Conservation (phyloP, 2,888 invertebrate species). For the Antheraea assamensis region DNA sequence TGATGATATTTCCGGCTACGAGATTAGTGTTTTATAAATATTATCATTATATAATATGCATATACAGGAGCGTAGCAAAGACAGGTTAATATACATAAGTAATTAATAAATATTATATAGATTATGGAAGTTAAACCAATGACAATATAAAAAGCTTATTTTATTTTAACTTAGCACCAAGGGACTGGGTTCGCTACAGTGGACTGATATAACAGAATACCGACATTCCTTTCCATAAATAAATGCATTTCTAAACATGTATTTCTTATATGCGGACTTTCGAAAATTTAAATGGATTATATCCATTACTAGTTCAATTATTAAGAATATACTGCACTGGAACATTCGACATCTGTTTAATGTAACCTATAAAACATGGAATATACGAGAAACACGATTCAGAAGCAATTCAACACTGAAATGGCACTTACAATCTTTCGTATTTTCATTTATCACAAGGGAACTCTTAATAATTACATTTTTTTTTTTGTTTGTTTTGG, state of each 20-base stretch:
- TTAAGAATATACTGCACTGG: background rate
- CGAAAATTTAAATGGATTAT: no score
- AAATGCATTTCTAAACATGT: no score
- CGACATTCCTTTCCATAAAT: background rate
- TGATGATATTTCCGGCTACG: background rate
- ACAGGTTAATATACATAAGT: background rate
- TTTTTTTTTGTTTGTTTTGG: conserved; percentile 31
- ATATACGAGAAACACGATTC: conserved; percentile 16
- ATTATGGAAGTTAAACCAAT: background rate
- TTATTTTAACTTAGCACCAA: background rate
- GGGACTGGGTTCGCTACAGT: background rate
- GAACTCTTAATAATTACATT: conserved; percentile 28
- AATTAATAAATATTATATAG: background rate
- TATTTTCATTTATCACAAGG: conserved; percentile 67
- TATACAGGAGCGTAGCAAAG: background rate
- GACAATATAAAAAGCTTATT: background rate
- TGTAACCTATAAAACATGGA: background rate
- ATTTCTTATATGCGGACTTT: no score
- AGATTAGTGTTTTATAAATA: background rate
- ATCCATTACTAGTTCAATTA: background rate
- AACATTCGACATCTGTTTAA: background rate
- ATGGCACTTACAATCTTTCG: conserved; percentile 68
- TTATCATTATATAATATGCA: background rate
- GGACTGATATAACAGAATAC: background rate
- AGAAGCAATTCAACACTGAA: conserved; percentile 39